Evolutionary conservation across 2,888 invertebrate species (phyloP).

Genomic region (Drosophila dives): DNA sequence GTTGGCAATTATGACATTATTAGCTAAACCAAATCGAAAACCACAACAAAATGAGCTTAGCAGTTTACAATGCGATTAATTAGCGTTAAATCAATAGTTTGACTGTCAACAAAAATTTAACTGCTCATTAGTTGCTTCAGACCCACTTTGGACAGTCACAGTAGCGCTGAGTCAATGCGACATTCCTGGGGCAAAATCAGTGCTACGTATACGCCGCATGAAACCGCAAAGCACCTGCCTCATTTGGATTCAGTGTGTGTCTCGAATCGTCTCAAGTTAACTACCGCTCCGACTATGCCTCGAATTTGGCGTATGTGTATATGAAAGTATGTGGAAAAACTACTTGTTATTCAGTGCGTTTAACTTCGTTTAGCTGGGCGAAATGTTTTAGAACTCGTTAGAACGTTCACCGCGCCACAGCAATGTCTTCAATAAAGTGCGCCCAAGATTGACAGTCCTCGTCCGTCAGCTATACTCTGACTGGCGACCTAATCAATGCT

Average conservation of each 20-base stretch:
- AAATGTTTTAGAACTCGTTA: conserved; percentile 77
- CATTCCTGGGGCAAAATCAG: conserved; percentile 40
- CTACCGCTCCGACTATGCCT: conserved; percentile 45
- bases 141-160: conserved; percentile 3
- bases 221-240: conserved; percentile 64
- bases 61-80: conserved; percentile 72
- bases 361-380: conserved; percentile 76
- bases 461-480: conserved; percentile 9
- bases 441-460: conserved; percentile 48
- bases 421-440: conserved; percentile 29
- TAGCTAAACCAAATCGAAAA: conserved; percentile 44
- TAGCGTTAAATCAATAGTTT: conserved; percentile 57
- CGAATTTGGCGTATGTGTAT: conserved; percentile 27
- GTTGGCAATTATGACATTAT: conserved; percentile 74
- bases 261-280: conserved; percentile 61
- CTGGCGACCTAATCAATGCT: conserved; percentile 59
- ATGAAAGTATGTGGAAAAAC: conserved; percentile 44
- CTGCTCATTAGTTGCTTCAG: conserved; percentile 64
- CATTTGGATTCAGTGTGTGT: conserved; percentile 70
- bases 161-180: conserved; percentile 43
- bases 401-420: conserved; percentile 48
- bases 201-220: conserved; percentile 62
- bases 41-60: conserved; percentile 43
- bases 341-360: conserved; percentile 77
- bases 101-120: conserved; percentile 72